Evolutionary conservation across 1,140 invertebrate genomes (phyloP), one percentile per base, ranked within the genome.

Genomic region (Micrasema minimum): DNA sequence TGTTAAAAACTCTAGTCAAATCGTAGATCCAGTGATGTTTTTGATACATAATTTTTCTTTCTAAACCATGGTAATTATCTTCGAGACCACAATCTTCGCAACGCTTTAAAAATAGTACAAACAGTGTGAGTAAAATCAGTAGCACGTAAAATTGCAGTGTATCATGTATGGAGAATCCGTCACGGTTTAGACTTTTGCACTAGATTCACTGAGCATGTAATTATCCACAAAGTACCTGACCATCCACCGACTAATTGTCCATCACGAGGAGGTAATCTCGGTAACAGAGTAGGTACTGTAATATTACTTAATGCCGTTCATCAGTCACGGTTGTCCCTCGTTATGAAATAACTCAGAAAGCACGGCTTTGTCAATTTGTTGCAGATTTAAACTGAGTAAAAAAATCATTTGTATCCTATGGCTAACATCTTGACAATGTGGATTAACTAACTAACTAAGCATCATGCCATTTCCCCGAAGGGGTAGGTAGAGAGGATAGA

Each of bases 191-290:
- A 59, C 7, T 64, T 64, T 64, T 46, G 38, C 7, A 26, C 43
- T 35, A 26, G n/a, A 46, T 26, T 18, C 43, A 31, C 18, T 14
- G 18, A 26, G 41, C 59, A 22, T 31, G 59, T 35, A 64, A 64
- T 64, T 64, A 41, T 41, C n/a, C 14, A 46, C 59, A 64, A 41
- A 45, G 59, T 26, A 46, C 59, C 26, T 46, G 43, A 46, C 43
- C 59, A 64, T 64, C 59, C n/a, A 46, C 38, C 59, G 59, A 9
- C 5, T 64, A 64, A 64, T 64, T 64, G 59, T 16, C 14, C 22
- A 26, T 46, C 23, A 16, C 59, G 16, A 23, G 5, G 22, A 31
- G 51, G 51, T 55, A 53, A 53, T 53, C 23, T 23, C 22, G 2
- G 50, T 23, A 55, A 55, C 14, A 55, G 26, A 18, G 11, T 48